These are phyloP conservation scores for Carassius carassius DNA, from an alignment of 2,113 vertebrate species.

Conservation along the genomic window DNA sequence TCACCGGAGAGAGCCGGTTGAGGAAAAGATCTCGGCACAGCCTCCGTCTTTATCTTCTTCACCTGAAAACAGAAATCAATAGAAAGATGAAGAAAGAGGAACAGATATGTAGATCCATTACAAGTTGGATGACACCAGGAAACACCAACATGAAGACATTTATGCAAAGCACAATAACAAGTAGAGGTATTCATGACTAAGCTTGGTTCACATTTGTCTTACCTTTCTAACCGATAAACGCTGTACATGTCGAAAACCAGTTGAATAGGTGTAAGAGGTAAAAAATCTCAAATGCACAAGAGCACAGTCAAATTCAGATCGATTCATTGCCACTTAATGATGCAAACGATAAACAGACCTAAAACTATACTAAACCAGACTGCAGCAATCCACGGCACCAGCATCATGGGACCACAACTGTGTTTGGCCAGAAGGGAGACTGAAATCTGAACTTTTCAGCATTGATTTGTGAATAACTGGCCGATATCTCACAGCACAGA, in stretches of 20 bases:
- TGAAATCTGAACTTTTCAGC: slow-evolving; percentile 12
- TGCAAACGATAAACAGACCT: background rate
- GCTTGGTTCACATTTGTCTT: slow-evolving; percentile 56
- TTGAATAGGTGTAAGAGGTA: slow-evolving; percentile 58
- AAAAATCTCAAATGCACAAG: slow-evolving; percentile 70
- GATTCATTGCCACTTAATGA: slow-evolving; percentile 55
- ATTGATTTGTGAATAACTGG: background rate
- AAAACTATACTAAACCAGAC: background rate
- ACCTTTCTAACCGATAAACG: slow-evolving; percentile 68
- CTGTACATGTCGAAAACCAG: slow-evolving; percentile 51
- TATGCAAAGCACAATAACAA: background rate
- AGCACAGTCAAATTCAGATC: slow-evolving; percentile 52
- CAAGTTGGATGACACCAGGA: background rate
- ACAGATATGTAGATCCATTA: background rate
- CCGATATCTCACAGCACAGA: background rate
- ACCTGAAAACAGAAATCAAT: slow-evolving; percentile 58
- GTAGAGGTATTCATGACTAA: too few relatives aligned
- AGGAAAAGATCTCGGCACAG: slow-evolving; percentile 32
- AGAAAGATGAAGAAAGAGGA: background rate
- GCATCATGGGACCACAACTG: too few relatives aligned
- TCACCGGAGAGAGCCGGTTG: slow-evolving; percentile 40
- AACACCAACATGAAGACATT: background rate
- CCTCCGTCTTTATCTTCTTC: slow-evolving; percentile 61
- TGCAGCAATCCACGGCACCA: background rate
- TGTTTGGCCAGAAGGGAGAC: background rate